Conservation (phyloP, 1,140 invertebrate genomes). For the Nymphalis io region DNA sequence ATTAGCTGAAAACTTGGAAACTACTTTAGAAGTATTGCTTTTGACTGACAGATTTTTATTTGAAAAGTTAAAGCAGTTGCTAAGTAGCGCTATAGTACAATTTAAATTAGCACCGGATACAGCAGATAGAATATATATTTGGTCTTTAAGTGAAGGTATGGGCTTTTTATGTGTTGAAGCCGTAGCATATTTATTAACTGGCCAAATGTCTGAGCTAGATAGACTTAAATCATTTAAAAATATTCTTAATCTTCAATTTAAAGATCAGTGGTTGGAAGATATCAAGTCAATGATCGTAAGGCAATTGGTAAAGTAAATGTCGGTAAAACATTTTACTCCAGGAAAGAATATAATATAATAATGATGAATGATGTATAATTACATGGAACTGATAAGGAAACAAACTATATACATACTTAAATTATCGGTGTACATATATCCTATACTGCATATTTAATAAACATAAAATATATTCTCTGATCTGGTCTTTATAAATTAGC, state of each 20-base stretch:
- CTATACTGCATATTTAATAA: constrained; percentile 13
- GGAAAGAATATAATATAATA: no score
- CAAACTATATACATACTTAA: constrained; percentile 9
- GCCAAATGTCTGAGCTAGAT: constrained; percentile 68
- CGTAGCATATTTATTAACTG: constrained; percentile 80
- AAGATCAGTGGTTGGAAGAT: constrained; percentile 76
- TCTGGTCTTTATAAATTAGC: background rate
- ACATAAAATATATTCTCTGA: constrained; percentile 12
- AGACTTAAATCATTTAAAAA: constrained; percentile 63
- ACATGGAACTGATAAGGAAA: background rate
- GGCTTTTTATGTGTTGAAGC: constrained; percentile 81
- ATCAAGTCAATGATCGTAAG: constrained; percentile 69
- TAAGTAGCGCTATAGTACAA: constrained; percentile 81
- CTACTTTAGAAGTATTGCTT: constrained; percentile 84
- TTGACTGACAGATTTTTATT: constrained; percentile 85
- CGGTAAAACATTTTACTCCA: no score
- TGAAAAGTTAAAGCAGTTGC: constrained; percentile 79
- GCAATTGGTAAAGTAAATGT: constrained; percentile 55
- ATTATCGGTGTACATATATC: constrained; percentile 22
- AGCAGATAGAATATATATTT: constrained; percentile 80
- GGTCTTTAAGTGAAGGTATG: constrained; percentile 81
- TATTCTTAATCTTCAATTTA: constrained; percentile 72
- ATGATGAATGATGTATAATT: no score
- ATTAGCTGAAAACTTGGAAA: constrained; percentile 78
- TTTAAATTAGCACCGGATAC: constrained; percentile 71